Evolutionary conservation across 2,113 vertebrate genomes (phyloP).

Genomic region (Crotalus viridis): DNA sequence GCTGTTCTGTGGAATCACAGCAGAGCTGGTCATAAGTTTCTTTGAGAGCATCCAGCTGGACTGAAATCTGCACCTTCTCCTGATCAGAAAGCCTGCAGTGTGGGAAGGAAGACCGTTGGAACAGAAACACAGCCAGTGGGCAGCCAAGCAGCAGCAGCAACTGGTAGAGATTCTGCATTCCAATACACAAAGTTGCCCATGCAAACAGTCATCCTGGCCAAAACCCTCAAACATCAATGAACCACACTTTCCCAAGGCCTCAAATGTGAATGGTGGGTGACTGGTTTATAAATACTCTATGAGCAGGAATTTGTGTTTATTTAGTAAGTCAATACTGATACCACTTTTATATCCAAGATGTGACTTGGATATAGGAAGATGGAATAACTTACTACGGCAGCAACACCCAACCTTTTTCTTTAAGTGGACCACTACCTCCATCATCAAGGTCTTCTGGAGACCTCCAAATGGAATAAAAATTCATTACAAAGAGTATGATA

Average conservation of each 20-base stretch:
- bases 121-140: not conserved
- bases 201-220: not conserved
- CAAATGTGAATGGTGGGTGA: not conserved
- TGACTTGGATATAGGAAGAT: not conserved
- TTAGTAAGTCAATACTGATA: not conserved
- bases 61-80: conserved; percentile 81
- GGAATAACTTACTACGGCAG: not conserved
- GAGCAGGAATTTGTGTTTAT: not conserved
- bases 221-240: not conserved
- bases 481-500: not conserved
- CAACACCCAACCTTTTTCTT: not conserved
- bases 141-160: not conserved
- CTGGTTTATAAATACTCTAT: not conserved
- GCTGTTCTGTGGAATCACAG: conserved; percentile 79
- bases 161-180: not conserved
- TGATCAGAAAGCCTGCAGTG: conserved; percentile 81
- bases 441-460: not conserved
- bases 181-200: not conserved
- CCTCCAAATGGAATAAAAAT: not conserved
- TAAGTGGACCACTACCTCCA: not conserved
- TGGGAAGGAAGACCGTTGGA: conserved; percentile 7
- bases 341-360: not conserved
- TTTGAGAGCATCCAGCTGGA: conserved; percentile 80
- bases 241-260: not conserved
- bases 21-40: conserved; percentile 86